Evolutionary conservation across 2,888 invertebrate genomes (phyloP), one percentile per base, ranked within the genome.

Genomic region (Phalangium opilio): DNA sequence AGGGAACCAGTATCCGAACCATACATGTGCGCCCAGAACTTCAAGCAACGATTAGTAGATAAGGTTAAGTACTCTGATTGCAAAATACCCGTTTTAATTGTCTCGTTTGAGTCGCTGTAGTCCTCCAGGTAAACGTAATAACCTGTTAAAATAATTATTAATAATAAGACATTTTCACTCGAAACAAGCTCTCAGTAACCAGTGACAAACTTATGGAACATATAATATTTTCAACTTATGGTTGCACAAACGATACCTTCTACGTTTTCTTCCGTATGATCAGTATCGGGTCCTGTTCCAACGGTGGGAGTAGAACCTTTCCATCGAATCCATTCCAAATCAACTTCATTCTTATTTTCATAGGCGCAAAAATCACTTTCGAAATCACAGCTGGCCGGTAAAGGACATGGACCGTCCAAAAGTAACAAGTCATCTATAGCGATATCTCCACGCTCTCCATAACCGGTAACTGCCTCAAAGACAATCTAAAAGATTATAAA

Each of bases 401-500:
- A 36, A 4, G 49, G 51, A 20, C 56, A 56, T 4, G 2, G 10
- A 2, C 51, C 52, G 2, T 47, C 46, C 33, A 49, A 46, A 5
- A 56, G 44, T 1, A 48, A 44, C 27, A 56, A 36, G 14, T 56
- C 56, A 40, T 56, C 56, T 3, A 56, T 20, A 1, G 56, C 56
- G 27, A 55, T 53, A 33, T 43, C 52, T 27, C 53, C 53, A 7
- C 42, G 15, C 17, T 42, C 38, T 2, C 47, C 51, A 5, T 41
- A 15, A 10, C 47, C 38, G 34, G 45, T 41, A 8, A 49, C 44
- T 10, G 47, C 53, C 35, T 51, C 50, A 15, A 53, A 53, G 8
- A 53, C 41, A 19, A 53, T 49, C 52, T 52, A 10, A 7, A 19
- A 19, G 10, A 41, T 20, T 14, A 10, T 15, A 10, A 10, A 10